phyloP scores from a whole-genome alignment of 2,888 invertebrate species.

The Orgyia antiqua region DNA sequence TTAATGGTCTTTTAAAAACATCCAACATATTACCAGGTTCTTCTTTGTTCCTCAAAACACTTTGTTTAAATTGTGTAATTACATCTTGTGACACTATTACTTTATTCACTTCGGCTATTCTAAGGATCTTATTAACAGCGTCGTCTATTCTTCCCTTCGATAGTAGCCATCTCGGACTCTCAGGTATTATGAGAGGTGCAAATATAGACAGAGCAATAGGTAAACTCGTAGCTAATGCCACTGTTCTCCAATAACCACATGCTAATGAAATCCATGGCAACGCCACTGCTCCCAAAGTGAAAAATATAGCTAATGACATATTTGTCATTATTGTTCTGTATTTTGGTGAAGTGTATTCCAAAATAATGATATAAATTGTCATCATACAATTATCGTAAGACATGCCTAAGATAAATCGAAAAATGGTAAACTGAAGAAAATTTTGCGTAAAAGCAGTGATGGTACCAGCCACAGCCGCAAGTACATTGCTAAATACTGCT shows the following conservation, averaged over 20 bases:
- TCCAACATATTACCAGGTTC: slow-evolving; percentile 26
- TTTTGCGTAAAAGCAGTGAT: slow-evolving; percentile 38
- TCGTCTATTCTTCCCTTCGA: slow-evolving; percentile 47
- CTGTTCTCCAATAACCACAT: slow-evolving; percentile 47
- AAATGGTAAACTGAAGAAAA: slow-evolving; percentile 38
- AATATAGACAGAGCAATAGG: slow-evolving; percentile 40
- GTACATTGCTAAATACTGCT: slow-evolving; percentile 33
- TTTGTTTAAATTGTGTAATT: slow-evolving; percentile 39
- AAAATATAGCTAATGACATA: slow-evolving; percentile 44
- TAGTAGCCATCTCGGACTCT: slow-evolving; percentile 51
- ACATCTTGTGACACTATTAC: slow-evolving; percentile 39
- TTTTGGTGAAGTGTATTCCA: slow-evolving; percentile 51
- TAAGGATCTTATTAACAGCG: slow-evolving; percentile 40
- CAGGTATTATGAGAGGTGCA: slow-evolving; percentile 43
- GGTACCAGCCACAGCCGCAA: slow-evolving; percentile 43
- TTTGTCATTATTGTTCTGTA: slow-evolving; percentile 49
- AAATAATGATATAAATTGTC: slow-evolving; percentile 45
- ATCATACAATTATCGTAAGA: slow-evolving; percentile 50
- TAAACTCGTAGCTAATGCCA: slow-evolving; percentile 46
- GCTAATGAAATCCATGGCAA: slow-evolving; percentile 46
- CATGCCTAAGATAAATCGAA: slow-evolving; percentile 49
- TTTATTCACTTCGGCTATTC: slow-evolving; percentile 43
- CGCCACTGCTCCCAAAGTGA: slow-evolving; percentile 31
- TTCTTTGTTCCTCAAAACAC: slow-evolving; percentile 6
- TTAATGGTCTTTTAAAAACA: slow-evolving; percentile 34